Percentiles rank a stretch among this genome's conserved stretches.
phyloP scores from a whole-genome alignment of 2,113 vertebrate species.

The Passer domesticus region DNA sequence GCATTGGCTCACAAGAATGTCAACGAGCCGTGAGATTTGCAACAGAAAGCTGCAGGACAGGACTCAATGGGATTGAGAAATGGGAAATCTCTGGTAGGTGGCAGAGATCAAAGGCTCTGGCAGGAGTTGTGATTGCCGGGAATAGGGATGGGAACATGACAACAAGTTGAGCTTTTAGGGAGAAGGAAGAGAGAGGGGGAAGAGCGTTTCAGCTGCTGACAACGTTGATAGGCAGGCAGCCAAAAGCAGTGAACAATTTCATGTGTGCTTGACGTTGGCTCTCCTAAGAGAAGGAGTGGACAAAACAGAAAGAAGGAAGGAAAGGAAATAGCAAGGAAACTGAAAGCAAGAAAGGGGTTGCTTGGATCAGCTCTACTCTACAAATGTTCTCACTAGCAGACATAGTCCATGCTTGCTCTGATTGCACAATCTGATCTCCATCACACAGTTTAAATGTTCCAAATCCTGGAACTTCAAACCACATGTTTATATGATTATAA shows the following conservation, averaged over 20 bases:
- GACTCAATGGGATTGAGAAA: background rate
- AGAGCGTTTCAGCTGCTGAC: background rate
- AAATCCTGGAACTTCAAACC: background rate
- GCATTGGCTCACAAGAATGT: background rate
- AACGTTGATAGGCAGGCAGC: background rate
- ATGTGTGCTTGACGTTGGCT: background rate
- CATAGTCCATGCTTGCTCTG: accelerated
- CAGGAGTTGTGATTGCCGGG: background rate
- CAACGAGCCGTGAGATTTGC: background rate
- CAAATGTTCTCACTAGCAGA: background rate
- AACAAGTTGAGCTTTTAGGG: accelerated
- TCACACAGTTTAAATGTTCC: background rate
- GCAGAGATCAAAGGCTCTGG: background rate
- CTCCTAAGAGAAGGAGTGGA: background rate
- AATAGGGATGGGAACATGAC: accelerated
- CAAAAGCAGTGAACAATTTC: accelerated
- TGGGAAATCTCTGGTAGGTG: background rate
- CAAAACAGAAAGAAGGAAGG: background rate
- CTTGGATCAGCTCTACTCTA: background rate
- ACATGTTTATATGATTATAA: background rate
- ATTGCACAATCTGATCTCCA: background rate
- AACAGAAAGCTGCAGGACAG: background rate
- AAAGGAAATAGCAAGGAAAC: background rate
- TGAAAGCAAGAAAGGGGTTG: background rate
- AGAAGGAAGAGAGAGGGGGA: background rate